Percentiles rank a stretch among this genome's conserved stretches.
These are phyloP conservation scores for Columba guinea DNA, from an alignment of 2,797 vertebrate genomes.

Conservation along the genomic window DNA sequence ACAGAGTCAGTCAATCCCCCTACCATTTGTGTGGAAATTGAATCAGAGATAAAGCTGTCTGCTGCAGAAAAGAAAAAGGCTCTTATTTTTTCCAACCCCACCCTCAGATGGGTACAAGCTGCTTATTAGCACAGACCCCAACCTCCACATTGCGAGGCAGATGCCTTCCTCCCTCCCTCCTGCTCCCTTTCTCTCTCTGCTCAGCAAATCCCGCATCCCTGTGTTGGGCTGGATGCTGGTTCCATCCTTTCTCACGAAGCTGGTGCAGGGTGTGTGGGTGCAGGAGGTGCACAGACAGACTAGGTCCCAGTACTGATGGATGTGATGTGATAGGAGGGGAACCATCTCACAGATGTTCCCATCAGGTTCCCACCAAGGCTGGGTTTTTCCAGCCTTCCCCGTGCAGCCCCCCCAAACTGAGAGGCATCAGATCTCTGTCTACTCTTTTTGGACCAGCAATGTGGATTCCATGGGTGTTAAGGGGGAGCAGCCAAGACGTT, in stretches of 20 bases:
- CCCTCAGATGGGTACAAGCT: background rate
- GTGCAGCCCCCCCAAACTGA: background rate
- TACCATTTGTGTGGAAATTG: background rate
- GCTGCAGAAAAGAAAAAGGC: background rate
- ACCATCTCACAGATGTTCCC: background rate
- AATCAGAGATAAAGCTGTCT: background rate
- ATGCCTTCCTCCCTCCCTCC: background rate
- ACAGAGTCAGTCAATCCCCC: background rate
- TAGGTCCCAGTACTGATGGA: accelerated
- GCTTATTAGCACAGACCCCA: background rate
- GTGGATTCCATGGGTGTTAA: background rate
- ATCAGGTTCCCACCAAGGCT: background rate
- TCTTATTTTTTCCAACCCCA: background rate
- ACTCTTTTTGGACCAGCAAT: background rate
- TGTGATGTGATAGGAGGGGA: background rate
- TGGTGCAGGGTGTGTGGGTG: too few relatives aligned
- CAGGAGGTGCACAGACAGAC: background rate
- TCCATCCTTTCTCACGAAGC: background rate
- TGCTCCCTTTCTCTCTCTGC: background rate
- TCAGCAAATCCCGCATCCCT: background rate
- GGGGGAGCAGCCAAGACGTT: background rate
- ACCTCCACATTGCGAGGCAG: background rate
- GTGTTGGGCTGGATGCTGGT: background rate
- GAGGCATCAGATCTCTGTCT: background rate
- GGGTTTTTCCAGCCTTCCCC: background rate